These are phyloP conservation scores for Phrynocephalus vlangalii DNA, from an alignment of 2,797 vertebrate genomes.

Conservation along the genomic window DNA sequence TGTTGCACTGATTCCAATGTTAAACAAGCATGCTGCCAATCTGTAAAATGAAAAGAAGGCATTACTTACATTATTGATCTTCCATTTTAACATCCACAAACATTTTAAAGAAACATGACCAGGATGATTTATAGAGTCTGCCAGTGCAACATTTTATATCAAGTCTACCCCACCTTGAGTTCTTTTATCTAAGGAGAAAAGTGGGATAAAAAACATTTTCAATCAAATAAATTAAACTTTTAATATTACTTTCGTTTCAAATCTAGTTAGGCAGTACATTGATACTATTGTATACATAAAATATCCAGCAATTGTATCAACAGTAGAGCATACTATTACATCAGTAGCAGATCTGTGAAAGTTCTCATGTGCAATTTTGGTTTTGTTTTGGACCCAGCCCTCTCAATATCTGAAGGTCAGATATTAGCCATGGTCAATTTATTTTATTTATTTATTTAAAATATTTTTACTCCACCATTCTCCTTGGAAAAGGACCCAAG, in stretches of 20 bases:
- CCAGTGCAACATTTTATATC: background rate
- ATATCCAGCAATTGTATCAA: background rate
- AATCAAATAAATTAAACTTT: no score
- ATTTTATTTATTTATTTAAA: no score
- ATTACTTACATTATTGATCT: conserved; percentile 4
- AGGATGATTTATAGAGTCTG: background rate
- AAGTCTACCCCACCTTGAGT: no score
- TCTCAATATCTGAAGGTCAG: no score
- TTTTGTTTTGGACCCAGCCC: no score
- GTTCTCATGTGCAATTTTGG: no score
- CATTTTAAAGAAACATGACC: background rate
- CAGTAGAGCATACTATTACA: no score
- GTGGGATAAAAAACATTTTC: no score
- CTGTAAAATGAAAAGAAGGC: conserved; percentile 74
- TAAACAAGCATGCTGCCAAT: conserved; percentile 94
- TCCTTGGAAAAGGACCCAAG: no score
- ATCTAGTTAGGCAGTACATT: background rate
- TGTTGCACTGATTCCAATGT: conserved; percentile 87
- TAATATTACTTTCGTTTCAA: background rate
- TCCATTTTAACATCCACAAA: background rate
- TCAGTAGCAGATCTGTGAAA: background rate
- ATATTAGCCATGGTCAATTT: no score
- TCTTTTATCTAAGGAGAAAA: no score
- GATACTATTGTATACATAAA: background rate
- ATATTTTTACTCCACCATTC: no score